Percentiles rank a stretch among this genome's conserved stretches.
Conservation (phyloP, 2,888 invertebrate genomes). For the Ellobium chinense region DNA sequence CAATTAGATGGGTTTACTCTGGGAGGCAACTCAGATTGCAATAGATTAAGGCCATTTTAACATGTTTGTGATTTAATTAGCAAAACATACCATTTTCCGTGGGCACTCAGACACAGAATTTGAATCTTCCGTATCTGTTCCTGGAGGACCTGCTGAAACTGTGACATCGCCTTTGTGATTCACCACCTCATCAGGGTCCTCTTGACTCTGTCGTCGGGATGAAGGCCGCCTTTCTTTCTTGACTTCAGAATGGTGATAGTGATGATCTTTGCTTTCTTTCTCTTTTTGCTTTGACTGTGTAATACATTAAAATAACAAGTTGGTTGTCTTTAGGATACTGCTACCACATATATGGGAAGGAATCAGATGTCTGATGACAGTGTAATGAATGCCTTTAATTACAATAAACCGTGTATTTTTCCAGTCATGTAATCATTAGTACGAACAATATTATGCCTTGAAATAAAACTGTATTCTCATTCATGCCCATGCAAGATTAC, state of each 20-base stretch:
- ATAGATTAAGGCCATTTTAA: too few relatives aligned
- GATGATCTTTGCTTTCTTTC: conserved; percentile 37
- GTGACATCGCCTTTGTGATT: conserved; percentile 5
- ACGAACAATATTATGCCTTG: too few relatives aligned
- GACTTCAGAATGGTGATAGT: conserved; percentile 17
- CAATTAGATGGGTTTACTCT: too few relatives aligned
- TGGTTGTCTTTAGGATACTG: neutral
- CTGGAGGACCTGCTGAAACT: neutral
- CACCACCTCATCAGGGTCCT: conserved; percentile 16
- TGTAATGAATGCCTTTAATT: too few relatives aligned
- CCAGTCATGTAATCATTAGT: too few relatives aligned
- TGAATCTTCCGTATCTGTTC: conserved; percentile 17
- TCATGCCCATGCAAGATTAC: too few relatives aligned
- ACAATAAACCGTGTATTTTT: too few relatives aligned
- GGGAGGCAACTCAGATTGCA: too few relatives aligned
- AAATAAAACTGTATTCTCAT: too few relatives aligned
- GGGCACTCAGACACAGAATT: conserved; percentile 42
- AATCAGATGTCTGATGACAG: too few relatives aligned
- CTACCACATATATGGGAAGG: neutral
- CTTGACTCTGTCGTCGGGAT: conserved; percentile 36
- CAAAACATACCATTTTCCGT: conserved; percentile 49
- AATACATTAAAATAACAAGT: neutral
- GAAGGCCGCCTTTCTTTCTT: conserved; percentile 42
- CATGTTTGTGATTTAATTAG: too few relatives aligned
- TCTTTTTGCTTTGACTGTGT: conserved; percentile 36